Conservation (phyloP, 2,888 invertebrate genomes). For the Cinara cedri region DNA sequence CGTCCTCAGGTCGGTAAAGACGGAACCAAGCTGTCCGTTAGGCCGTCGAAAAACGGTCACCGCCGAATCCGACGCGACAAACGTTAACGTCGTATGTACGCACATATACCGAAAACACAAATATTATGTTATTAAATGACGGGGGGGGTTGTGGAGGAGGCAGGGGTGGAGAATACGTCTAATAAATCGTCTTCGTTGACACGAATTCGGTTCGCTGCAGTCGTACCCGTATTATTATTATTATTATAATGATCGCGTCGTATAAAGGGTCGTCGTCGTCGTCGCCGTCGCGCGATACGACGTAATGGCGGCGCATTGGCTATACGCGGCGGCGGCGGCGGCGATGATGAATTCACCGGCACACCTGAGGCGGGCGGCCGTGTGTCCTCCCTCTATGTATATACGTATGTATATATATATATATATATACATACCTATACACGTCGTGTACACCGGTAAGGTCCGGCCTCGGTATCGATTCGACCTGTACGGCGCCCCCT, state of each 20-base stretch:
- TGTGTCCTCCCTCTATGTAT: slow-evolving; percentile 37
- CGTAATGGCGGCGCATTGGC: slow-evolving; percentile 52
- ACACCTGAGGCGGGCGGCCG: slow-evolving; percentile 55
- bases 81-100: too few relatives aligned
- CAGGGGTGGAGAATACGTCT: too few relatives aligned
- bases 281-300: slow-evolving; percentile 28
- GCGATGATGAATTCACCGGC: slow-evolving; percentile 52
- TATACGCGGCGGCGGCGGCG: slow-evolving; percentile 10
- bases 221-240: not conserved
- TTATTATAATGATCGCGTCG: too few relatives aligned
- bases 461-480: slow-evolving; percentile 56
- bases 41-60: too few relatives aligned
- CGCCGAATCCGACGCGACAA: too few relatives aligned
- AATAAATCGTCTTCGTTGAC: not conserved
- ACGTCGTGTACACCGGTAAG: slow-evolving; percentile 48
- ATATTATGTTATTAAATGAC: too few relatives aligned
- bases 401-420: not conserved
- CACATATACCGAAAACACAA: too few relatives aligned
- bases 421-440: too few relatives aligned
- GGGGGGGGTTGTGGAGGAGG: too few relatives aligned
- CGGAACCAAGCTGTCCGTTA: too few relatives aligned
- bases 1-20: too few relatives aligned
- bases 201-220: slow-evolving; percentile 21
- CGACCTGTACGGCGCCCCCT: slow-evolving; percentile 53
- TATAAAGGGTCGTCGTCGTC: too few relatives aligned